Conservation (phyloP, 1,140 invertebrate species). For the Temnothorax curvispinosus region DNA sequence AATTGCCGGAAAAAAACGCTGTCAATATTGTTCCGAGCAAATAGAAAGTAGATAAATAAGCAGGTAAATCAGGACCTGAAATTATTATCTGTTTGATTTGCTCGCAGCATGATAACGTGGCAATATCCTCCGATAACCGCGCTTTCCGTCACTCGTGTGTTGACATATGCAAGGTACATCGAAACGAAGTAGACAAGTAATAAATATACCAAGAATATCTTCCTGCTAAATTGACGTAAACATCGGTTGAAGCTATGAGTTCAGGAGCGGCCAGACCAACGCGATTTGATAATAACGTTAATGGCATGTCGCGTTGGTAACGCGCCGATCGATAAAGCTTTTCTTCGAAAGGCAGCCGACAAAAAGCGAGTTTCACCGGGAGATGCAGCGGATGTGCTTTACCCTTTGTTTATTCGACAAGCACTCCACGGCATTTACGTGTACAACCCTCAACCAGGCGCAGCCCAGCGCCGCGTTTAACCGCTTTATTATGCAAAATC, state of each 20-base stretch:
- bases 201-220: background rate
- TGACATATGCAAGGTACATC: background rate
- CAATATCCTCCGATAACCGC: background rate
- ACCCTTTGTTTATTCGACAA: slow-evolving; percentile 56
- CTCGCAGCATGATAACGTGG: background rate
- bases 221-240: background rate
- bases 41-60: background rate
- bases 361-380: slow-evolving; percentile 45
- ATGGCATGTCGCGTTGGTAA: background rate
- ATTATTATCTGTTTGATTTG: background rate
- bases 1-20: background rate
- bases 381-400: slow-evolving; percentile 47
- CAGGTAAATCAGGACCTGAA: background rate
- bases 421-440: slow-evolving; percentile 46
- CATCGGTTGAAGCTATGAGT: background rate
- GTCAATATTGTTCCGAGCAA: background rate
- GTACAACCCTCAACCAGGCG: slow-evolving; percentile 30
- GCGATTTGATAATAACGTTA: slow-evolving; percentile 25
- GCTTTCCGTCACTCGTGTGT: background rate
- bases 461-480: slow-evolving; percentile 45
- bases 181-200: background rate
- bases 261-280: background rate
- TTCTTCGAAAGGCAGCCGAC: background rate
- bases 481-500: slow-evolving; percentile 74
- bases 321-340: slow-evolving; percentile 10